Percentiles rank a stretch among this genome's conserved stretches.
Evolutionary conservation across 2,113 vertebrate species (phyloP).

Genomic region (Larimichthys crocea): DNA sequence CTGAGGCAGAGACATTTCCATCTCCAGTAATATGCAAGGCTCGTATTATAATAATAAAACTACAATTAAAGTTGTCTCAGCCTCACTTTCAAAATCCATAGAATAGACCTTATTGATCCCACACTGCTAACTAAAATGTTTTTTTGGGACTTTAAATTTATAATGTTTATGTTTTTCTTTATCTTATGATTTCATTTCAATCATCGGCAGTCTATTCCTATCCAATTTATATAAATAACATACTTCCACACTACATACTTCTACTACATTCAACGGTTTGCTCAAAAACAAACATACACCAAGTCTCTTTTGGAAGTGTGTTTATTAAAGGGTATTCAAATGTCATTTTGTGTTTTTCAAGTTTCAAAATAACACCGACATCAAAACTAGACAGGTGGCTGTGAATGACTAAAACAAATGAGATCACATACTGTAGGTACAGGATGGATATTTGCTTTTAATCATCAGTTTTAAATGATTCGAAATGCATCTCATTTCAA

Average conservation of each 20-base stretch:
- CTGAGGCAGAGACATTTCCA: too few species aligned
- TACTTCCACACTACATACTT: too few species aligned
- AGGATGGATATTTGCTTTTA: conserved; percentile 13
- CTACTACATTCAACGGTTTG: neutral
- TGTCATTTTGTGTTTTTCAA: conserved; percentile 50
- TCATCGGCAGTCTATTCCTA: neutral
- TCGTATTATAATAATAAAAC: neutral
- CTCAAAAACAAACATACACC: conserved; percentile 4
- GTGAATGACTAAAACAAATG: conserved; percentile 40
- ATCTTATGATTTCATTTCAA: too few species aligned
- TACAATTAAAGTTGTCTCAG: neutral
- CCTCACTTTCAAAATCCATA: too few species aligned
- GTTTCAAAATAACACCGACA: conserved; percentile 64
- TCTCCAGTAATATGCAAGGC: neutral
- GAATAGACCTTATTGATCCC: too few species aligned
- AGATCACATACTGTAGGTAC: conserved; percentile 18
- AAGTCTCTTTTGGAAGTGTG: conserved; percentile 25
- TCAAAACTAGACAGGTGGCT: conserved; percentile 46
- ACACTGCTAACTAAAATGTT: too few species aligned
- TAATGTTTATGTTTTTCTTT: too few species aligned
- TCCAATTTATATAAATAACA: neutral
- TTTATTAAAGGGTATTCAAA: conserved; percentile 80
- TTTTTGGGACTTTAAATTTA: too few species aligned
- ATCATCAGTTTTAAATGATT: conserved; percentile 5
- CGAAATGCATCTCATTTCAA: conserved; percentile 24